These are phyloP conservation scores for Lottia scabra DNA, from an alignment of 2,888 invertebrate genomes.

Conservation along the genomic window DNA sequence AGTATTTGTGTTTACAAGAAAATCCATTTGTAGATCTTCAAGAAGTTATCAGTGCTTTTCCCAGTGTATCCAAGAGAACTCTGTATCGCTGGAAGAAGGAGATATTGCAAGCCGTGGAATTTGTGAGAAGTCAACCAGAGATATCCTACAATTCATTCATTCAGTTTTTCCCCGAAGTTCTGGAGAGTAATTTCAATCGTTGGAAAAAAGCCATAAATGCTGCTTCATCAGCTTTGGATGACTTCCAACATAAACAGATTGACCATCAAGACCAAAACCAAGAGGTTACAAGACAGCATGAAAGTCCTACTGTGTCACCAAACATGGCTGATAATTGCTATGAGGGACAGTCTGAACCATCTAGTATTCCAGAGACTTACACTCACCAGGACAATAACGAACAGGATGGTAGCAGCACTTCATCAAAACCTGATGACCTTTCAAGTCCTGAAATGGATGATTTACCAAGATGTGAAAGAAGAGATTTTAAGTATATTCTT, in stretches of 20 bases:
- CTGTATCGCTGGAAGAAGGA: constrained; percentile 21
- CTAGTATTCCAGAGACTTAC: neutral
- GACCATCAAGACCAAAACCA: neutral
- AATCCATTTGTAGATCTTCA: constrained; percentile 15
- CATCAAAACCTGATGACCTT: neutral
- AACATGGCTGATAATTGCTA: neutral
- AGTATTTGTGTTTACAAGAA: constrained; percentile 10
- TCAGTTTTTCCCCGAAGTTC: constrained; percentile 30
- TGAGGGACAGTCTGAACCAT: neutral
- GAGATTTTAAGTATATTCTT: constrained; percentile 11
- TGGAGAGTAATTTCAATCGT: constrained; percentile 30
- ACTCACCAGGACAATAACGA: neutral
- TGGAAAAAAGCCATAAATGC: constrained; percentile 23
- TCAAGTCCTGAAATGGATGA: neutral
- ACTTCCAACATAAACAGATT: too few species aligned
- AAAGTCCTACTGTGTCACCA: neutral
- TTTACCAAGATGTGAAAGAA: constrained; percentile 4
- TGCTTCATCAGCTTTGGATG: neutral
- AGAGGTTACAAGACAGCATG: neutral
- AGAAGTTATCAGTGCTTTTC: constrained; percentile 10
- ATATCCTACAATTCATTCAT: constrained; percentile 28
- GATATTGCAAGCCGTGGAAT: constrained; percentile 30
- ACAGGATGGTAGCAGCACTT: constrained; percentile 5
- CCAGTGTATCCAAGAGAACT: constrained; percentile 16
- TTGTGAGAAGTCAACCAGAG: constrained; percentile 26